phyloP scores from a whole-genome alignment of 1,140 invertebrate genomes.

The Myzus persicae region DNA sequence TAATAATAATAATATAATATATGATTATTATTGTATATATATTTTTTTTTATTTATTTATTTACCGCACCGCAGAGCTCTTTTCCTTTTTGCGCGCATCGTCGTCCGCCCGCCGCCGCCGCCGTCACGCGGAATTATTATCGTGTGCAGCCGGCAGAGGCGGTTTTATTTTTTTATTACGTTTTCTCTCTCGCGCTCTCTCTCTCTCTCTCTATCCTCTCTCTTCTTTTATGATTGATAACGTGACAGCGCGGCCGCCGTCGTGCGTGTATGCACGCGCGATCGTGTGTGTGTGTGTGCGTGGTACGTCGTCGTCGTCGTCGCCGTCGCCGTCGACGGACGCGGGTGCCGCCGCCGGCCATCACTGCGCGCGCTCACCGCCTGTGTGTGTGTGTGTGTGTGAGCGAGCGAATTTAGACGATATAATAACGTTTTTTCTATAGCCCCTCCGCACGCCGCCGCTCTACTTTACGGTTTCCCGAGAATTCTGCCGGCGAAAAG shows the following conservation, averaged over 20 bases:
- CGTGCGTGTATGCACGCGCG: neutral
- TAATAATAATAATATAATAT: neutral
- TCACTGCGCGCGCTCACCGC: neutral
- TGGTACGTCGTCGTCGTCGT: neutral
- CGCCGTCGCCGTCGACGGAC: neutral
- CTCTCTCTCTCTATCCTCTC: neutral
- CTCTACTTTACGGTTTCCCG: neutral
- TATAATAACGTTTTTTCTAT: neutral
- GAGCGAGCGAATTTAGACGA: neutral
- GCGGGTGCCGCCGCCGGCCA: neutral
- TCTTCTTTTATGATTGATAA: constrained; percentile 37
- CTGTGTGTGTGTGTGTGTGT: neutral
- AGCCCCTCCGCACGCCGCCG: neutral
- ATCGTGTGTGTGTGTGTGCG: neutral
- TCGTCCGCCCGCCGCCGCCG: neutral
- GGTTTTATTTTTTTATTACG: neutral
- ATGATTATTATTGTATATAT: neutral
- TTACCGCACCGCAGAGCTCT: neutral
- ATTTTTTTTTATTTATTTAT: neutral
- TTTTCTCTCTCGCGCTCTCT: neutral
- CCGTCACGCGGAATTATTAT: constrained; percentile 42
- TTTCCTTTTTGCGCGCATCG: constrained; percentile 31
- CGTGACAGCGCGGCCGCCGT: constrained; percentile 34
- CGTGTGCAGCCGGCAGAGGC: constrained; percentile 24
- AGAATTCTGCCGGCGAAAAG: constrained; percentile 14